Evolutionary conservation across 2,888 invertebrate genomes (phyloP), one percentile per base, ranked within the genome.

Genomic region (Drosophila hamatofila): DNA sequence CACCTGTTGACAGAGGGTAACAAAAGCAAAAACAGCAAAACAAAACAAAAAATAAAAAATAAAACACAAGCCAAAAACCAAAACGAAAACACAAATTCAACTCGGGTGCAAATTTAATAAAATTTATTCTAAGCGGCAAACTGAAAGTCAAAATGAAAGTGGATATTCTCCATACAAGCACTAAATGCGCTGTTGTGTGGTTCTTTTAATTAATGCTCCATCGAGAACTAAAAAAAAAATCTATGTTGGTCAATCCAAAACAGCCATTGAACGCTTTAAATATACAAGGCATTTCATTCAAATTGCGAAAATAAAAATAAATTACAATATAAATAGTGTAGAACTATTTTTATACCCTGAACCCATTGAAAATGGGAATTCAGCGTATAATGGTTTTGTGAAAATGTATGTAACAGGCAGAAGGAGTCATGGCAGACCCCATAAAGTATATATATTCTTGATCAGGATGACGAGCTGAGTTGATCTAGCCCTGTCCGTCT

Each of bases 1-100:
- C 87, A 85, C 84, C 89, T 85, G 84, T 87, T 87, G 87, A 74
- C 89, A 69, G 48, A 75, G 57, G 37, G 35, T 25, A 52, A 3
- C 37, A 61, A 60, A 69, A 72, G 72, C 37, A n/a, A 41, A 59
- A 70, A 71, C 56, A 21, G 30, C n/a, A 39, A 35, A 39, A 9
- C 9, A 42, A 18, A 41, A 18, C 0, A 44, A 54, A 60, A 69
- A 61, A 72, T 37, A 14, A 41, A 66, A 68, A 35, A 16, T 4
- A 55, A 62, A 69, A 65, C 65, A 39, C 12, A 37, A 62, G 60
- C 66, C 58, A 42, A 59, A 51, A 27, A 8, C 30, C 21, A 35
- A 52, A 33, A 35, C 35, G 11, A 54, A 25, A 54, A 37, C 52
- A 35, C 18, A 76, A 86, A 21, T 68, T 52, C 57, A 73, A 62